phyloP scores from a whole-genome alignment of 1,140 invertebrate species.

The Plectrocnemia conspersa region DNA sequence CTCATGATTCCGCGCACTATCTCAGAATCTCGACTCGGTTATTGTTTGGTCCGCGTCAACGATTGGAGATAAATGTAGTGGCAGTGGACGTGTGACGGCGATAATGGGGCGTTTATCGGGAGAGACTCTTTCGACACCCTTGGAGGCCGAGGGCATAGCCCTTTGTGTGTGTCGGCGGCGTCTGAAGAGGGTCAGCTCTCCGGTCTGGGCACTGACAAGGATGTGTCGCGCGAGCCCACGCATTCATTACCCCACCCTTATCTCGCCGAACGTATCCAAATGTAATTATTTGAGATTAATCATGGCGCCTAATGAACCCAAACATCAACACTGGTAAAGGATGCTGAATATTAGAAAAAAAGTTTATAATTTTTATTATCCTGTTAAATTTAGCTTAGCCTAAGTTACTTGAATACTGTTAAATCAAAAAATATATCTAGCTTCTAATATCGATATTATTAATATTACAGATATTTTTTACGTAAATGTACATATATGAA shows the following conservation, averaged over 20 bases:
- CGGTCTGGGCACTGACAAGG: conserved; percentile 25
- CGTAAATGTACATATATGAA: too few relatives aligned
- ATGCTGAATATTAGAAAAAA: not conserved
- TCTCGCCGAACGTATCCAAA: conserved; percentile 20
- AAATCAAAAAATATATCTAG: not conserved
- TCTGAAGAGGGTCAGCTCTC: conserved; percentile 31
- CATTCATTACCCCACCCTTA: conserved; percentile 33
- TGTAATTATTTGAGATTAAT: conserved; percentile 29
- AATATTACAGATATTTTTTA: too few relatives aligned
- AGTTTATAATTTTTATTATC: not conserved
- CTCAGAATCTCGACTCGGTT: too few relatives aligned
- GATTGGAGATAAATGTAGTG: conserved; percentile 19
- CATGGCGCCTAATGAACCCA: conserved; percentile 19
- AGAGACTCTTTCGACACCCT: conserved; percentile 10
- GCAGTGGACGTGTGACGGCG: conserved; percentile 1
- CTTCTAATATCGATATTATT: too few relatives aligned
- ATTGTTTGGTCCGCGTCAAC: not conserved
- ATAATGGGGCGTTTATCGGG: conserved; percentile 20
- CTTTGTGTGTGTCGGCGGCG: conserved; percentile 1
- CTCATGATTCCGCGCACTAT: conserved; percentile 5
- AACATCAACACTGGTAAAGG: not conserved
- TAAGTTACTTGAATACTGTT: not conserved
- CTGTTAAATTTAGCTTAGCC: not conserved
- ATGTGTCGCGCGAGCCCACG: conserved; percentile 27
- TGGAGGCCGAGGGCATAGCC: not conserved